Evolutionary conservation across 2,888 invertebrate genomes (phyloP).

Genomic region (Clitarchus hookeri): DNA sequence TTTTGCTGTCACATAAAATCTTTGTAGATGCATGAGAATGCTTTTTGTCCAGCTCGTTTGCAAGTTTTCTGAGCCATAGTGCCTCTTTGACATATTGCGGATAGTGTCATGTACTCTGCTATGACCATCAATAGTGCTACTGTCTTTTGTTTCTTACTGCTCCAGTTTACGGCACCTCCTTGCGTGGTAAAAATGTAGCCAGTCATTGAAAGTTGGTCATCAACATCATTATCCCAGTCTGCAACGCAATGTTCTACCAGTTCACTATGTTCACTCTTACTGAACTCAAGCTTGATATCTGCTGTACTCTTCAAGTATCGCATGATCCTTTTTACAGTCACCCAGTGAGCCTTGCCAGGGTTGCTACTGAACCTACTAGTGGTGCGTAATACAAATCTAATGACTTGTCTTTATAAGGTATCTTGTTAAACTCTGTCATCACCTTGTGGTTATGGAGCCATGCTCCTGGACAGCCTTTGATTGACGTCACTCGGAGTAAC

Average conservation of each 20-base stretch:
- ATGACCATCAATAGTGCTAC: not conserved
- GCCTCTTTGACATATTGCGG: too few species aligned
- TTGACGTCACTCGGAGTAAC: not conserved
- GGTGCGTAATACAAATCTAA: not conserved
- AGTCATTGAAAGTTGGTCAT: not conserved
- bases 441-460: not conserved
- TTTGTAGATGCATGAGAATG: not conserved
- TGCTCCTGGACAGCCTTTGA: not conserved
- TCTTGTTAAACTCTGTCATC: not conserved
- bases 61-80: too few species aligned
- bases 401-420: not conserved
- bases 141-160: not conserved
- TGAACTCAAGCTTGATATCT: too few species aligned
- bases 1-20: not conserved
- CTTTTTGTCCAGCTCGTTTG: not conserved
- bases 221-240: not conserved
- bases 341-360: not conserved
- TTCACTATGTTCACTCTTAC: too few species aligned
- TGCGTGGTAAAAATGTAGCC: not conserved
- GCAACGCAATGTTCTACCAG: too few species aligned
- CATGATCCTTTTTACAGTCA: not conserved
- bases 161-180: not conserved
- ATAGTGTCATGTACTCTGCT: too few species aligned
- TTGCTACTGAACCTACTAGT: not conserved
- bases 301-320: not conserved